phyloP scores from a whole-genome alignment of 1,140 invertebrate species.

The Propsilocerus akamusi region DNA sequence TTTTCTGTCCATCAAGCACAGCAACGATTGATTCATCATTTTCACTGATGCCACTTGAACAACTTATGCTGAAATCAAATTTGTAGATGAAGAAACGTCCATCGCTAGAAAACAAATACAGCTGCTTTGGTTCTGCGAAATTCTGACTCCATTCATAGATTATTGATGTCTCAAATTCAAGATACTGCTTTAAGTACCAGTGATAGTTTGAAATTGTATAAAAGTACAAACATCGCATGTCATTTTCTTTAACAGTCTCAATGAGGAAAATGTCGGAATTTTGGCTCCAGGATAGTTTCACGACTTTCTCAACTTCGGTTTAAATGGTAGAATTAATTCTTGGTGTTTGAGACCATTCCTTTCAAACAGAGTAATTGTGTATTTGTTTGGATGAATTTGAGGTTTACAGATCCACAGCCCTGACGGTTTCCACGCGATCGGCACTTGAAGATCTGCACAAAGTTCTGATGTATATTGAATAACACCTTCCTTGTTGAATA shows the following conservation, averaged over 20 bases:
- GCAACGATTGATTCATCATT: conserved; percentile 39
- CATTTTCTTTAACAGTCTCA: conserved; percentile 27
- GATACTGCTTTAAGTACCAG: conserved; percentile 73
- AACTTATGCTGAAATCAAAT: conserved; percentile 24
- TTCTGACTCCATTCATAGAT: conserved; percentile 42
- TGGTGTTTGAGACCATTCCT: conserved; percentile 82
- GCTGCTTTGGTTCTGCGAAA: conserved; percentile 29
- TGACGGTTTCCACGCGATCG: conserved; percentile 58
- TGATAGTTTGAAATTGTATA: conserved; percentile 75
- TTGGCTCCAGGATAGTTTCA: conserved; percentile 51
- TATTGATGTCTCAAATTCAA: conserved; percentile 30
- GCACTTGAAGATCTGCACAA: conserved; percentile 42
- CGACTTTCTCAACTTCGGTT: conserved; percentile 30
- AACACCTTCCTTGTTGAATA: conserved; percentile 53
- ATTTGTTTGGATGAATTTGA: conserved; percentile 42
- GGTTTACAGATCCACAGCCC: conserved; percentile 60
- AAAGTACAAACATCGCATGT: conserved; percentile 37
- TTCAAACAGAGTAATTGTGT: conserved; percentile 70
- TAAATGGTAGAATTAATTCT: conserved; percentile 53
- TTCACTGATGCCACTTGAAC: conserved; percentile 27
- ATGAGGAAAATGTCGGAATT: conserved; percentile 59
- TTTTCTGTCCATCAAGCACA: conserved; percentile 59
- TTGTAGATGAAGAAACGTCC: conserved; percentile 30
- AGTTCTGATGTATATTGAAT: conserved; percentile 54
- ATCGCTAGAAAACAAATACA: conserved; percentile 35